phyloP scores from a whole-genome alignment of 2,797 vertebrate genomes.

The Chelidonichthys spinosus region DNA sequence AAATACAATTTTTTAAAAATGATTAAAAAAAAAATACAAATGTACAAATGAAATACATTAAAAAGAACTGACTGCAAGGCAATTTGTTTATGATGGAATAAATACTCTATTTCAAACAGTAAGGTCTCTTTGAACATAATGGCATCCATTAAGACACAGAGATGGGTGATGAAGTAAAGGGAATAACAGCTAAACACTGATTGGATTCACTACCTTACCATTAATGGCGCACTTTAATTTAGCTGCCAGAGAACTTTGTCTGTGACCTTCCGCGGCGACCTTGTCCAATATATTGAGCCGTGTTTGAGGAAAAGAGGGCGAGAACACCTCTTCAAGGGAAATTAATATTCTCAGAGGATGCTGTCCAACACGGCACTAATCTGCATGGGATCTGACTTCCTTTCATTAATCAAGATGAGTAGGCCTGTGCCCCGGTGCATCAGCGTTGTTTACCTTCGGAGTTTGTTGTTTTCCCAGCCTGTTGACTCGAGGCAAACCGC shows the following conservation, averaged over 20 bases:
- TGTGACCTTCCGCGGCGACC: slow-evolving; percentile 74
- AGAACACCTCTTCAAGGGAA: slow-evolving; percentile 75
- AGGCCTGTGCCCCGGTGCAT: slow-evolving; percentile 77
- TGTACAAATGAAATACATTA: background rate
- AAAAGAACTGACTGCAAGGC: slow-evolving; percentile 1
- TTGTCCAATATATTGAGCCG: slow-evolving; percentile 69
- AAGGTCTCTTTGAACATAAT: slow-evolving; percentile 50
- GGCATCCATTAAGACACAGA: slow-evolving; percentile 59
- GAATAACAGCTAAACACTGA: slow-evolving; percentile 64
- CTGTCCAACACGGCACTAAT: slow-evolving; percentile 77
- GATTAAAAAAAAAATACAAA: background rate
- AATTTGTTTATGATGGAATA: slow-evolving; percentile 30
- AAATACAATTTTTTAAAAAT: background rate
- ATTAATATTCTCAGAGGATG: slow-evolving; percentile 81
- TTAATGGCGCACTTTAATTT: slow-evolving; percentile 79
- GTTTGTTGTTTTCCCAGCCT: slow-evolving; percentile 79
- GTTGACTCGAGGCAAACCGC: slow-evolving; percentile 80
- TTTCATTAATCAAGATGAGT: slow-evolving; percentile 83
- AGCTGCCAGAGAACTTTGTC: slow-evolving; percentile 75
- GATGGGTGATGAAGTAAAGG: slow-evolving; percentile 49
- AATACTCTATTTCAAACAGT: slow-evolving; percentile 49
- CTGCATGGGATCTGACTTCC: slow-evolving; percentile 83
- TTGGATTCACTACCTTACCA: slow-evolving; percentile 71
- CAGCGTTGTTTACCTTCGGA: slow-evolving; percentile 76
- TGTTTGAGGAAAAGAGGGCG: slow-evolving; percentile 63